phyloP scores from a whole-genome alignment of 2,797 vertebrate genomes.

The Scolopax rusticola region DNA sequence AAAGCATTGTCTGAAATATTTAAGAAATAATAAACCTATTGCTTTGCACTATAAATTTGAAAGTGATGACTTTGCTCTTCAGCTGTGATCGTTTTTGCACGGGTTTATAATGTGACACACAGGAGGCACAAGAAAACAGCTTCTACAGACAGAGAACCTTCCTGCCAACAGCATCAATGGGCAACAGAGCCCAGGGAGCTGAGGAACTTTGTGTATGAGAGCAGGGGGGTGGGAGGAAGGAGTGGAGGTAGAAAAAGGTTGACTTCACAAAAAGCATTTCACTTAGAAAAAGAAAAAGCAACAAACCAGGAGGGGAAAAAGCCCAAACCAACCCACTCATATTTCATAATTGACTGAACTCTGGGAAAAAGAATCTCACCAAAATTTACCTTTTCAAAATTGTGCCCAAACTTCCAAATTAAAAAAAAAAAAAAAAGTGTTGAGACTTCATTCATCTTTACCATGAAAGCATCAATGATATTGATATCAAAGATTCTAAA shows the following conservation, averaged over 20 bases:
- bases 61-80: neutral
- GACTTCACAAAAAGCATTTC: neutral
- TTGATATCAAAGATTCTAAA: neutral
- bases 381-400: neutral
- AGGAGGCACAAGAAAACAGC: neutral
- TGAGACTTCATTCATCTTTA: neutral
- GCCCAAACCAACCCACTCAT: neutral
- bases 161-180: accelerated
- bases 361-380: neutral
- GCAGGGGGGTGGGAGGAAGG: neutral
- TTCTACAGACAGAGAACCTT: neutral
- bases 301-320: neutral
- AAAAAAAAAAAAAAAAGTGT: neutral
- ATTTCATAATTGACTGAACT: neutral
- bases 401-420: neutral
- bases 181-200: neutral
- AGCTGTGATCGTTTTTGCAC: neutral
- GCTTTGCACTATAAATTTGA: neutral
- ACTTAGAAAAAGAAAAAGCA: neutral
- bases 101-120: neutral
- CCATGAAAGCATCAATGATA: neutral
- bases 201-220: neutral
- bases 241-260: neutral
- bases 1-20: conserved; percentile 20
- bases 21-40: neutral